Base-by-base conservation (phyloP, 53 echinoderm and acorn worm genomes). In the Paracentrotus lividus region DNA sequence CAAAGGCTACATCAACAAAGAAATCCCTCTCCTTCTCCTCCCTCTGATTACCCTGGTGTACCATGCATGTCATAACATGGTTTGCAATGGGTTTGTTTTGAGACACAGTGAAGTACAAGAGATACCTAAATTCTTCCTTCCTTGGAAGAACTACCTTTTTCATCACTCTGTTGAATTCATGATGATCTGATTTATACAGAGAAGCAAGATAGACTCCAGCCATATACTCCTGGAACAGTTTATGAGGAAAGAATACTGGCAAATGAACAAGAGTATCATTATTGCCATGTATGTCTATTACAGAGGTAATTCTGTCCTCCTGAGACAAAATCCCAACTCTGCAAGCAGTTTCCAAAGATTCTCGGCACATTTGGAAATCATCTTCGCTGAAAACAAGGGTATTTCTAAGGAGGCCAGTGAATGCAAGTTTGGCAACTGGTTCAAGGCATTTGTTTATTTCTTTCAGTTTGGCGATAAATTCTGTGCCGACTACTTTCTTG, bases 181-280 rank as follows among this genome's bases (percentile, higher is more conserved):
- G 40, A 4, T 38, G 33, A 47, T 88, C 43, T 34, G 34, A 31
- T 32, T 60, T 21, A 43, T 59, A 88, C 16, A 88, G 88, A 21
- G 88, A 88, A 40, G 88, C 88, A 23, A 88, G 88, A 38, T 61
- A 38, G 14, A 88, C 21, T 4, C 88, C 88, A 29, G 88, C 88
- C 88, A 88, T 58, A 18, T 59, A 88, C 61, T 58, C 88, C 42
- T 88, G 88, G 38, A 88, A 60, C 43, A 88, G 88, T 61, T 88
- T 88, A 43, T 88, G 88, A 3, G 60, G 59, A 24, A 88, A 88
- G 24, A 38, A 59, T 14, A 88, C 61, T 57, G 57, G 57, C 57
- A 57, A 57, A 21, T 33, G 56, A 4, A 58, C 8, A 53, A n/a
- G 86, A n/a, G 33, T 29, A 31, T 53, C 8, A 3, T 0, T 45